phyloP scores from a whole-genome alignment of 2,113 vertebrate species.

The Porphyrio hochstetteri region DNA sequence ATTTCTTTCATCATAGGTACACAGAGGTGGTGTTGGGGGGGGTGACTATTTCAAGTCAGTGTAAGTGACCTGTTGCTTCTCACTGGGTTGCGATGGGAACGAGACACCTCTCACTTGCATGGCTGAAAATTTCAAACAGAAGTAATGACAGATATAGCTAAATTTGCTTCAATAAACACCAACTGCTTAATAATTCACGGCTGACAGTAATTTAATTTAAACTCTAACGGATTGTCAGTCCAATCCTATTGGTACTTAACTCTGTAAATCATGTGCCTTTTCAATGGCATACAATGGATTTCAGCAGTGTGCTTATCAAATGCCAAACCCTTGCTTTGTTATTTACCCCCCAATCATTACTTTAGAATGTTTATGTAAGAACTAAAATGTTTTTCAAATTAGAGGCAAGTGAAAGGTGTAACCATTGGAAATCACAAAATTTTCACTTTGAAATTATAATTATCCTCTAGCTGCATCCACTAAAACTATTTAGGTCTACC shows the following conservation, averaged over 20 bases:
- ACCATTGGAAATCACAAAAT: background rate
- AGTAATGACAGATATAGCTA: background rate
- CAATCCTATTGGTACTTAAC: background rate
- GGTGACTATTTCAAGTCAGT: background rate
- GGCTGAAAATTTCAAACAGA: background rate
- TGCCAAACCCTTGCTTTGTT: background rate
- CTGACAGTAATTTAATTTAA: background rate
- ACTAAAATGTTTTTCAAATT: background rate
- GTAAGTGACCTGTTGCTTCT: background rate
- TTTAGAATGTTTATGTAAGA: background rate
- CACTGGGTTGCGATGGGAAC: background rate
- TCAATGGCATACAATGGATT: background rate
- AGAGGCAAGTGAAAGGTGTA: background rate
- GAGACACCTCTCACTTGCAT: accelerated
- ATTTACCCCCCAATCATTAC: background rate
- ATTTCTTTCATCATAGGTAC: background rate
- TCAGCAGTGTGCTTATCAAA: background rate
- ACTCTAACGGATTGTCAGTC: background rate
- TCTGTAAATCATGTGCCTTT: background rate
- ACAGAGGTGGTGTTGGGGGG: too few relatives aligned
- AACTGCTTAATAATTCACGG: background rate
- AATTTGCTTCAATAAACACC: background rate
- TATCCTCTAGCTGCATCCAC: background rate
- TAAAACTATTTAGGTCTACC: background rate
- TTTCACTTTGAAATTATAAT: background rate